Evolutionary conservation across 2,113 vertebrate species (phyloP).

Genomic region (Tachysurus fulvidraco): DNA sequence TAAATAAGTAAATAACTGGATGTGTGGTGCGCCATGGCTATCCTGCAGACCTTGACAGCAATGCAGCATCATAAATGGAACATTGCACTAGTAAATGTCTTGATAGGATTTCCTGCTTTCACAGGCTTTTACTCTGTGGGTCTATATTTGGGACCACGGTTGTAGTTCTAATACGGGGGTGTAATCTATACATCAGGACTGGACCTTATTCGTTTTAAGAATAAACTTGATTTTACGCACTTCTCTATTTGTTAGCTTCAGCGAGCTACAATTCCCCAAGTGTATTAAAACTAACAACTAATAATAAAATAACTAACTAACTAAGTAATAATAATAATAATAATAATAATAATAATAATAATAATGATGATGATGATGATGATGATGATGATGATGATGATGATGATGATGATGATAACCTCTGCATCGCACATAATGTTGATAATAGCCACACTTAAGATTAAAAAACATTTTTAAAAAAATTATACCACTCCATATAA

Average conservation of each 20-base stretch:
- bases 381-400: no score
- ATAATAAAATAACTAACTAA: not conserved
- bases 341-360: not conserved
- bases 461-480: not conserved
- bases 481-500: not conserved
- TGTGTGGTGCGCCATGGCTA: not conserved
- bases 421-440: not conserved
- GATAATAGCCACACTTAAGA: not conserved
- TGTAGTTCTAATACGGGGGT: not conserved
- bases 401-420: not conserved
- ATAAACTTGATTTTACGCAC: not conserved
- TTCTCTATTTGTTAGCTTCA: not conserved
- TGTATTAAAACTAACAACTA: not conserved
- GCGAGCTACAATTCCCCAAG: not conserved
- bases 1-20: not conserved
- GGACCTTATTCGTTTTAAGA: not conserved
- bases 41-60: not conserved
- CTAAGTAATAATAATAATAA: no score
- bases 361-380: not conserved
- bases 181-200: not conserved
- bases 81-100: not conserved
- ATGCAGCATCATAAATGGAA: not conserved
- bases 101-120: not conserved
- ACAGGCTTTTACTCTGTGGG: not conserved
- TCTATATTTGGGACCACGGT: not conserved